A percentile compares a stretch with the other conserved stretches of the same genome.
These are phyloP conservation scores for Brenthis daphne DNA, from an alignment of 2,888 invertebrate genomes.

Conservation along the genomic window DNA sequence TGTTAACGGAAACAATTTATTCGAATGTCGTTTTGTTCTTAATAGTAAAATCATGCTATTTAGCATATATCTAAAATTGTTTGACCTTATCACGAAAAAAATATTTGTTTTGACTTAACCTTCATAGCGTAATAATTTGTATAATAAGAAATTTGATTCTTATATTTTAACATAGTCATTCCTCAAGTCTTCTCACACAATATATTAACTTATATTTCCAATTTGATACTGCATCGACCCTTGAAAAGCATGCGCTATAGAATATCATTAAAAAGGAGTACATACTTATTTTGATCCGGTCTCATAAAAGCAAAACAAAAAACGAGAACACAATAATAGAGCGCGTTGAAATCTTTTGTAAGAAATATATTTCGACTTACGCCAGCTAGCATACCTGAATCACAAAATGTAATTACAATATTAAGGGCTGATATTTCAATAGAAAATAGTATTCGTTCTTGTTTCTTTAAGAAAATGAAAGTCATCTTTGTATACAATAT, in stretches of 20 bases:
- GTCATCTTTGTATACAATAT: too few relatives aligned
- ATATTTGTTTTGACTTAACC: slow-evolving; percentile 27
- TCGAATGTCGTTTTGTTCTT: slow-evolving; percentile 16
- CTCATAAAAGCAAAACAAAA: neutral
- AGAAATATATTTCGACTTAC: slow-evolving; percentile 3
- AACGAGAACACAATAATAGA: neutral
- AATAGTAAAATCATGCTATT: slow-evolving; percentile 24
- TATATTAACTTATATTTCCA: too few relatives aligned
- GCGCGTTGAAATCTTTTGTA: slow-evolving; percentile 49
- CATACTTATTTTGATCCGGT: too few relatives aligned
- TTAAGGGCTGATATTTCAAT: too few relatives aligned
- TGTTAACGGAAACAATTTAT: slow-evolving; percentile 10
- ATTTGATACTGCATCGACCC: too few relatives aligned
- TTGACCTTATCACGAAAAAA: slow-evolving; percentile 30
- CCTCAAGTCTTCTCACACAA: too few relatives aligned
- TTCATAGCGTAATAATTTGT: slow-evolving; percentile 20
- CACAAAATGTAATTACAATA: too few relatives aligned
- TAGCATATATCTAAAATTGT: slow-evolving; percentile 30
- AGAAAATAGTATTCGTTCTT: too few relatives aligned
- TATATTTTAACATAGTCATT: neutral
- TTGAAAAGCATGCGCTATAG: too few relatives aligned
- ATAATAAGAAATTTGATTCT: slow-evolving; percentile 5
- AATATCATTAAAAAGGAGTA: too few relatives aligned
- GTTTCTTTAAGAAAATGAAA: too few relatives aligned
- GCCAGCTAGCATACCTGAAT: too few relatives aligned